Evolutionary conservation across 1,140 invertebrate genomes (phyloP).

Genomic region (Drosophila rhopaloa): DNA sequence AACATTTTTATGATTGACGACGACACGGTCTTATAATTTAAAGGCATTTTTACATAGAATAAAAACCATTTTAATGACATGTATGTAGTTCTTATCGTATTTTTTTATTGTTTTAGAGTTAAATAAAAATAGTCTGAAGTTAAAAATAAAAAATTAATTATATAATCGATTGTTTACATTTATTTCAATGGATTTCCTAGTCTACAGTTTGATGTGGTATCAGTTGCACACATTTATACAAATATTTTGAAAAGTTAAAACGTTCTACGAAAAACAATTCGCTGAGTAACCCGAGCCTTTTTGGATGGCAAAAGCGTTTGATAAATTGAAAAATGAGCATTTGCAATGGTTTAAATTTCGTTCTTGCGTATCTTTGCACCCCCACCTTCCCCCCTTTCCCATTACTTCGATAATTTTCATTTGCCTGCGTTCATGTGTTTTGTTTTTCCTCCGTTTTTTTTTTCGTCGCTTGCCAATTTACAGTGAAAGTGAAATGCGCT

Average conservation of each 20-base stretch:
- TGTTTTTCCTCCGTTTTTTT: slow-evolving; percentile 20
- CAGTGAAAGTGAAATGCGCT: slow-evolving; percentile 50
- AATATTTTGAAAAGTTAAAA: background rate
- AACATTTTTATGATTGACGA: background rate
- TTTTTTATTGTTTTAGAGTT: too few species aligned
- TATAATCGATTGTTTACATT: too few species aligned
- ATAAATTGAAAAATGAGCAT: slow-evolving; percentile 20
- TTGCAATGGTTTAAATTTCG: slow-evolving; percentile 7
- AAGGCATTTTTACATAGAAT: too few species aligned
- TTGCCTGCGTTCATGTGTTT: slow-evolving; percentile 22
- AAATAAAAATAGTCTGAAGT: too few species aligned
- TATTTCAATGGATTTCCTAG: background rate
- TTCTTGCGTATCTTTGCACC: background rate
- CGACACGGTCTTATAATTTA: too few species aligned
- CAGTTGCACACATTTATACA: background rate
- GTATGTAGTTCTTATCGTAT: too few species aligned
- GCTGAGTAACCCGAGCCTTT: background rate
- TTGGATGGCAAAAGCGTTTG: background rate
- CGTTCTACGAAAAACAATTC: background rate
- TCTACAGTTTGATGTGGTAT: background rate
- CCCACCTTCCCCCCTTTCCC: background rate
- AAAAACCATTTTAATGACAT: too few species aligned
- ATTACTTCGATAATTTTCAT: background rate
- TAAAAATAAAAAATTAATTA: too few species aligned
- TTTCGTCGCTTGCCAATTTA: slow-evolving; percentile 46